These are phyloP conservation scores for Arremon brunneinucha DNA, from an alignment of 2,797 vertebrate genomes.

Conservation along the genomic window DNA sequence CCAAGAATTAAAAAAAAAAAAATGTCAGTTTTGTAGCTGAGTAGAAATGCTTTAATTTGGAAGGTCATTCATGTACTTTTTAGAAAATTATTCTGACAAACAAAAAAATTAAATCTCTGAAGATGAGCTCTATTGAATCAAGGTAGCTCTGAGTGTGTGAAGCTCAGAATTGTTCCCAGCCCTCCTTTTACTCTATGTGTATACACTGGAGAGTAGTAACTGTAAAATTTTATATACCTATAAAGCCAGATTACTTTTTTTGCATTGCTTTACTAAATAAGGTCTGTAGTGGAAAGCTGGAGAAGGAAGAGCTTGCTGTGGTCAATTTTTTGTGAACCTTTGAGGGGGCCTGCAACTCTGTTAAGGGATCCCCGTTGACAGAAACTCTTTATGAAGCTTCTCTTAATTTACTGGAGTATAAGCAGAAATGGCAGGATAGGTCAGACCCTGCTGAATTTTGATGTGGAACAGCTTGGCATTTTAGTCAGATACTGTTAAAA, in stretches of 20 bases:
- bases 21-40: neutral
- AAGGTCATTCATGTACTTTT: neutral
- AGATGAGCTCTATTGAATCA: neutral
- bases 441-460: conserved; percentile 32
- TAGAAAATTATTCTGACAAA: neutral
- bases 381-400: neutral
- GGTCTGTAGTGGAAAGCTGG: neutral
- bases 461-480: conserved; percentile 8
- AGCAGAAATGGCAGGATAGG: conserved; percentile 1
- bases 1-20: neutral
- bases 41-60: neutral
- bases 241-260: neutral
- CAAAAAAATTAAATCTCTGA: neutral
- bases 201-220: neutral
- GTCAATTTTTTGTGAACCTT: conserved; percentile 23
- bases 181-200: neutral
- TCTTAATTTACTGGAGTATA: neutral
- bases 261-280: neutral
- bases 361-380: conserved; percentile 1
- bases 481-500: conserved; percentile 29
- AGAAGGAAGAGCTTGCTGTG: neutral
- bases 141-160: neutral
- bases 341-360: neutral
- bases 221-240: neutral
- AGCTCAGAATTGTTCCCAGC: neutral